Conservation (phyloP, 1,140 invertebrate genomes). For the Anthonomus grandis region DNA sequence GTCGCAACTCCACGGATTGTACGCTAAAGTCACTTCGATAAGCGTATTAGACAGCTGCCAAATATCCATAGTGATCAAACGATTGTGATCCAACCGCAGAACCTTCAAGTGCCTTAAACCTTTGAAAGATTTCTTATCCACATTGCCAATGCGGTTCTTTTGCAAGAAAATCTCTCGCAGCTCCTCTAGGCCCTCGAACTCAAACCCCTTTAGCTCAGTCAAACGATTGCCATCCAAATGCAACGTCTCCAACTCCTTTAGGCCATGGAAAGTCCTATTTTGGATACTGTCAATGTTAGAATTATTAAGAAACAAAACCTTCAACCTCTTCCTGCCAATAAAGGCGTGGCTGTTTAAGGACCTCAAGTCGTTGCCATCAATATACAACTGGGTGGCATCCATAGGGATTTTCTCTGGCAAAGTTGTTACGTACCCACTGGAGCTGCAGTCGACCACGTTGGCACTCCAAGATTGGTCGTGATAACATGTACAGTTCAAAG, state of each 20-base stretch:
- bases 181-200: constrained; percentile 64
- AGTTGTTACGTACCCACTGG: constrained; percentile 64
- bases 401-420: constrained; percentile 85
- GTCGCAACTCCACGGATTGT: constrained; percentile 85
- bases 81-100: constrained; percentile 75
- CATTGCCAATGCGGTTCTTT: constrained; percentile 64
- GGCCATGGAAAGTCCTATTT: constrained; percentile 86
- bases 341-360: constrained; percentile 80
- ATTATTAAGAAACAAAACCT: constrained; percentile 78
- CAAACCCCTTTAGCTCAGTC: constrained; percentile 72
- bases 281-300: constrained; percentile 83
- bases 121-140: constrained; percentile 76
- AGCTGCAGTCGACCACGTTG: constrained; percentile 87
- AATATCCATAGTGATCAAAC: constrained; percentile 67
- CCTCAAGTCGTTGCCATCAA: constrained; percentile 84
- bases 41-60: constrained; percentile 71
- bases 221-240: constrained; percentile 59
- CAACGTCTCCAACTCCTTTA: constrained; percentile 75
- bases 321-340: constrained; percentile 82
- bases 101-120: constrained; percentile 66
- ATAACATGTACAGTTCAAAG: constrained; percentile 86
- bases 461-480: constrained; percentile 89
- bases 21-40: constrained; percentile 65
- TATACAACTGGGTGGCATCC: constrained; percentile 85
- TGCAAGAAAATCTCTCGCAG: constrained; percentile 64